phyloP scores from a whole-genome alignment of 1,140 invertebrate genomes.

The Trichoplusia ni region DNA sequence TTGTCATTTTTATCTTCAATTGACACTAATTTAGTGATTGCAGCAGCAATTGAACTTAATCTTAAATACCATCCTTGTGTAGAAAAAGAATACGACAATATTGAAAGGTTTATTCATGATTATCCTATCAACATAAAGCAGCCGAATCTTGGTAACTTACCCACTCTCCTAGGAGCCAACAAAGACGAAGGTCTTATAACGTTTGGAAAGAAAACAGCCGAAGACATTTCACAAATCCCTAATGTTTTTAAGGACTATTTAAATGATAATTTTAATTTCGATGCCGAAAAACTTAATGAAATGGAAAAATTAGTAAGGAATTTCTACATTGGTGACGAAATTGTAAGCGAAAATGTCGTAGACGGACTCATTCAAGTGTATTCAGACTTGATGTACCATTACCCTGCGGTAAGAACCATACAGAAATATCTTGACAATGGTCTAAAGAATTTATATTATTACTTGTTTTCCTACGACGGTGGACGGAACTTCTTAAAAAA shows the following conservation, averaged over 20 bases:
- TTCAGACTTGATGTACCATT: constrained; percentile 43
- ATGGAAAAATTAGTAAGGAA: constrained; percentile 31
- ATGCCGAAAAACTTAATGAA: constrained; percentile 23
- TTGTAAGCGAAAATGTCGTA: constrained; percentile 18
- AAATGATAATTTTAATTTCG: constrained; percentile 35
- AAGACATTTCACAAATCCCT: constrained; percentile 9
- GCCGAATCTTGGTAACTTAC: constrained; percentile 39
- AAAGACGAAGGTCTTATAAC: constrained; percentile 38
- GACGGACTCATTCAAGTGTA: constrained; percentile 33
- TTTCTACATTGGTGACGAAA: constrained; percentile 47
- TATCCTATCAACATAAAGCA: constrained; percentile 39
- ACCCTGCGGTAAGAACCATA: constrained; percentile 42
- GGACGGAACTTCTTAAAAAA: constrained; percentile 42
- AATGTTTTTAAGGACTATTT: constrained; percentile 32
- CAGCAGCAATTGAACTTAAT: constrained; percentile 32
- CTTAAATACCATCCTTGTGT: constrained; percentile 40
- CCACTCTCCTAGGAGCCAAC: constrained; percentile 51
- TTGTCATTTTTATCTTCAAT: constrained; percentile 41
- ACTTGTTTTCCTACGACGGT: constrained; percentile 48
- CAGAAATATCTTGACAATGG: constrained; percentile 40
- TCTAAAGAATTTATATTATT: constrained; percentile 37
- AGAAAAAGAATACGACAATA: constrained; percentile 42
- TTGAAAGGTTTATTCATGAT: constrained; percentile 49
- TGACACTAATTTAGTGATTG: constrained; percentile 41
- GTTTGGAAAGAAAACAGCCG: neutral